Evolutionary conservation across 53 echinoderm and acorn worm species (phyloP).

Genomic region (Antedon mediterranea): DNA sequence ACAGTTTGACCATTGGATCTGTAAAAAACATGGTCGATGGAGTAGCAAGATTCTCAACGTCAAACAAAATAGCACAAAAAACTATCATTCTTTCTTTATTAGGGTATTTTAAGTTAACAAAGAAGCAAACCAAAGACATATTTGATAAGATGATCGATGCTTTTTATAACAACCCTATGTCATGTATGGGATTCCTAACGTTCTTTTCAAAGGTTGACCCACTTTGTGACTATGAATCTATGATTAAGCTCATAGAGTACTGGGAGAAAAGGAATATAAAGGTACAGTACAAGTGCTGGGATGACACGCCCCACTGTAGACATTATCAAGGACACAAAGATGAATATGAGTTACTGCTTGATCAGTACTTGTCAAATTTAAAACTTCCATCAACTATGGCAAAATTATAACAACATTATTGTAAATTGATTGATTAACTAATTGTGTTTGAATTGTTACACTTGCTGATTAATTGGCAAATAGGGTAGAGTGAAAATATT

Average conservation of each 20-base stretch:
- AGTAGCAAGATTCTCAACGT: conserved; percentile 8
- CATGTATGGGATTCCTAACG: conserved; percentile 23
- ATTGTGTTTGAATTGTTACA: too few relatives aligned
- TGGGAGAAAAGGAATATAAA: conserved; percentile 10
- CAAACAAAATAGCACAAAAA: background rate
- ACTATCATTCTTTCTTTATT: background rate
- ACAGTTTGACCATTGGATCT: conserved; percentile 57
- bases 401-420: too few relatives aligned
- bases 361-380: background rate
- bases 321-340: conserved; percentile 8
- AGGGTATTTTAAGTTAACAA: conserved; percentile 37
- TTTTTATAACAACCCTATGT: conserved; percentile 43
- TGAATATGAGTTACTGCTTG: background rate
- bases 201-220: conserved; percentile 34
- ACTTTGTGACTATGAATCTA: conserved; percentile 32
- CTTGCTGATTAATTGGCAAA: too few relatives aligned
- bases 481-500: too few relatives aligned
- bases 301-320: conserved; percentile 6
- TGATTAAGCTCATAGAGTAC: conserved; percentile 22
- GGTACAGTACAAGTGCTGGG: conserved; percentile 4
- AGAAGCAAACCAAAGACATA: conserved; percentile 29
- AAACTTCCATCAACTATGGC: too few relatives aligned
- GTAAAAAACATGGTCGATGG: conserved; percentile 41
- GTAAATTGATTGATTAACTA: too few relatives aligned
- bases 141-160: conserved; percentile 28